These are phyloP conservation scores for Bombyx mandarina DNA, from an alignment of 1,140 invertebrate genomes.

Conservation along the genomic window DNA sequence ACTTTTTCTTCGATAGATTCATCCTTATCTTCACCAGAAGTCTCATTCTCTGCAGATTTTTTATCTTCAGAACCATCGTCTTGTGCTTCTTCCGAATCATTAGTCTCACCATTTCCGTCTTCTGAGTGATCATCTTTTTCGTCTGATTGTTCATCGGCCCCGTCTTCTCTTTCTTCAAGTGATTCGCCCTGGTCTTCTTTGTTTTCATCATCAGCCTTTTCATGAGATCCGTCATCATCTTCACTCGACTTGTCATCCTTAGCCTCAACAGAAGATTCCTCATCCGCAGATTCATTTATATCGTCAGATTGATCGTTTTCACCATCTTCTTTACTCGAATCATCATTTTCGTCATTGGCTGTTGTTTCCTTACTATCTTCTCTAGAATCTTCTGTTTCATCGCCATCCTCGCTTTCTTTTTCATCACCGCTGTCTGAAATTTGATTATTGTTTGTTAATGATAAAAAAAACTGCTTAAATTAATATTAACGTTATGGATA, in stretches of 20 bases:
- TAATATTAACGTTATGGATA: conserved; percentile 1
- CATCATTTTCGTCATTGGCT: conserved; percentile 17
- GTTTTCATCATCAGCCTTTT: conserved; percentile 24
- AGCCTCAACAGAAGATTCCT: conserved; percentile 17
- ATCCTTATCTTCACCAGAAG: too few species aligned
- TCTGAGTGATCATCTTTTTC: too few species aligned
- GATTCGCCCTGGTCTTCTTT: conserved; percentile 72
- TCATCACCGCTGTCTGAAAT: conserved; percentile 16
- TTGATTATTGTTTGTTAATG: background rate
- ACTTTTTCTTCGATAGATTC: too few species aligned
- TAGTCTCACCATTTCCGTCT: conserved; percentile 6
- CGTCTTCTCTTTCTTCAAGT: conserved; percentile 17
- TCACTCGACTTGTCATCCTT: conserved; percentile 16
- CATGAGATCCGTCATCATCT: conserved; percentile 23
- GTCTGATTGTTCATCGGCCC: too few species aligned
- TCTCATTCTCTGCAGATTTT: too few species aligned
- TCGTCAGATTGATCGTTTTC: conserved; percentile 6
- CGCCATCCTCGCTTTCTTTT: conserved; percentile 12
- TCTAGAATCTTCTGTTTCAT: conserved; percentile 18
- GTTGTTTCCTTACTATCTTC: conserved; percentile 18
- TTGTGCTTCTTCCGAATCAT: too few species aligned
- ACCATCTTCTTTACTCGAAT: conserved; percentile 11
- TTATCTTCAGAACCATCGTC: too few species aligned
- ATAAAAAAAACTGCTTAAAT: background rate
- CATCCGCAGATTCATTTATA: background rate